These are phyloP conservation scores for Synaphobranchus kaupii DNA, from an alignment of 2,797 vertebrate genomes.

Conservation along the genomic window DNA sequence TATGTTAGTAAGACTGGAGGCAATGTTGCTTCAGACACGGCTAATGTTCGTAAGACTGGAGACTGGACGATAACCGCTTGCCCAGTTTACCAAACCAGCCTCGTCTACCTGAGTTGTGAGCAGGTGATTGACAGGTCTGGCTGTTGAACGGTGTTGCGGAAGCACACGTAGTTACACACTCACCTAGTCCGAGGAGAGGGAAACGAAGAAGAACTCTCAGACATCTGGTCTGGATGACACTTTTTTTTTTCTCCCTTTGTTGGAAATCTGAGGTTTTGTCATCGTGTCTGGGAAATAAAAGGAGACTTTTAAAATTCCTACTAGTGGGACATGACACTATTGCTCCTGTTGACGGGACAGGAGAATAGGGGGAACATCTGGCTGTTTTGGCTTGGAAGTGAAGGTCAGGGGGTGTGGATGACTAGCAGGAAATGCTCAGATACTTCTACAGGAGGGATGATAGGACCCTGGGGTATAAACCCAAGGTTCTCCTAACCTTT, in stretches of 20 bases:
- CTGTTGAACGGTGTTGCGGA: background rate
- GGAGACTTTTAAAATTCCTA: background rate
- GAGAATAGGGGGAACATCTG: background rate
- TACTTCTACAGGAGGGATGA: background rate
- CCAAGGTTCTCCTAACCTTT: no score
- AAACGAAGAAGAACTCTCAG: background rate
- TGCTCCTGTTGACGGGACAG: background rate
- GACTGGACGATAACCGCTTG: background rate
- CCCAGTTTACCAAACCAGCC: background rate
- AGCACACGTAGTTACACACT: background rate
- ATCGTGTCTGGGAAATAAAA: background rate
- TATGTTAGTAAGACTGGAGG: no score
- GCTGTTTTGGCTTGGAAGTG: background rate
- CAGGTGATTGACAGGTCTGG: background rate
- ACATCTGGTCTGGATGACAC: background rate
- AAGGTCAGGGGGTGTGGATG: background rate
- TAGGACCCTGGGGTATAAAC: no score
- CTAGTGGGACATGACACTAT: background rate
- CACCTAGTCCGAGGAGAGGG: background rate
- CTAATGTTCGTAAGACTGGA: background rate
- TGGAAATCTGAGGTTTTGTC: background rate
- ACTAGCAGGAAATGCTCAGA: background rate
- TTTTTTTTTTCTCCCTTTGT: background rate
- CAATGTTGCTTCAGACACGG: background rate
- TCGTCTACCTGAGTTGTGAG: background rate